Evolutionary conservation across 2,797 vertebrate genomes (phyloP).

Genomic region (Cossypha heuglini): DNA sequence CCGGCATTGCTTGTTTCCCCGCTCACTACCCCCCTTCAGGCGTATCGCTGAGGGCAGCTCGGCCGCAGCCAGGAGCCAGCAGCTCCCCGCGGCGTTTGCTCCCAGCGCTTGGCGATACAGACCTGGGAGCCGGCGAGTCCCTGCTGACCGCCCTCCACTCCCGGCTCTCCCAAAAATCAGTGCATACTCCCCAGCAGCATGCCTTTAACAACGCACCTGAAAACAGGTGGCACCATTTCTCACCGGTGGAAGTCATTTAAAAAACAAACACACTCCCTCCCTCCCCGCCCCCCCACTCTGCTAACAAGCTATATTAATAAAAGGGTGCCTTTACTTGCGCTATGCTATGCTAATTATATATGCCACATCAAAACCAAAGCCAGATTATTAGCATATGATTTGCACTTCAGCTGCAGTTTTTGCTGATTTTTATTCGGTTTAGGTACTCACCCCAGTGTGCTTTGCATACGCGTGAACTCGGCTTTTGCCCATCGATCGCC

Average conservation of each 20-base stretch:
- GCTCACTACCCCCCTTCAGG: fast-evolving
- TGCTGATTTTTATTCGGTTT: background rate
- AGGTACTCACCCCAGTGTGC: background rate
- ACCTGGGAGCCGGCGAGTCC: background rate
- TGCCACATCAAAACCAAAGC: background rate
- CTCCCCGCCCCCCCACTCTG: background rate
- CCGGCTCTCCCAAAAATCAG: fast-evolving
- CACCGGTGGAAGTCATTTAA: background rate
- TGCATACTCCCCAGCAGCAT: fast-evolving
- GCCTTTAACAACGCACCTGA: background rate
- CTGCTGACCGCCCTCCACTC: fast-evolving
- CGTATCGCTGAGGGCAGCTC: fast-evolving
- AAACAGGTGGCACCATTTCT: background rate
- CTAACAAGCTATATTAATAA: background rate
- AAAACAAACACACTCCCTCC: background rate
- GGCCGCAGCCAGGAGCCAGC: background rate
- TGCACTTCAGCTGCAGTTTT: background rate
- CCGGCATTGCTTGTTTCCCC: background rate
- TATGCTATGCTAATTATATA: background rate
- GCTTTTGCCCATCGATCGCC: background rate
- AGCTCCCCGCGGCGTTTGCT: fast-evolving
- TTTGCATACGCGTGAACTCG: background rate
- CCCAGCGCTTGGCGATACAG: fast-evolving
- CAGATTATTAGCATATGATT: background rate
- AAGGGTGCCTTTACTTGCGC: background rate